These are phyloP conservation scores for Cantharis rufa DNA, from an alignment of 2,888 invertebrate species.

Conservation along the genomic window DNA sequence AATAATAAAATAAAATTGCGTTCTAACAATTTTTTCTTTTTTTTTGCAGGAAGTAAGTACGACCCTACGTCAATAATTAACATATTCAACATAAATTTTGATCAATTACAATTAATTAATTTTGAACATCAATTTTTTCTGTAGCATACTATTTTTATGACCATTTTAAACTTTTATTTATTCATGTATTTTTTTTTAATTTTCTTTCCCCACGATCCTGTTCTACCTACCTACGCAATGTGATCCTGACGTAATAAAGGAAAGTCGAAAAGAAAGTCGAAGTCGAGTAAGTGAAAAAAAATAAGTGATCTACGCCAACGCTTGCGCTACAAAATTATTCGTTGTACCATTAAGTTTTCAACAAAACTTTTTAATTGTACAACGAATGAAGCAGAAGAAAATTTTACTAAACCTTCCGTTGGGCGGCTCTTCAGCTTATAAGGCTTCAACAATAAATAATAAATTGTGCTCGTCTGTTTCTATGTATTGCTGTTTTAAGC, in stretches of 20 bases:
- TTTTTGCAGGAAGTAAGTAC: conserved; percentile 62
- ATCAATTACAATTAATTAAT: neutral
- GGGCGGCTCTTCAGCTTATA: conserved; percentile 26
- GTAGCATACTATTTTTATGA: neutral
- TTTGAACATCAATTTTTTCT: neutral
- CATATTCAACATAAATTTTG: neutral
- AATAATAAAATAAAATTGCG: neutral
- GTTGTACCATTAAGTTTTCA: conserved; percentile 19
- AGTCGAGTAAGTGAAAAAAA: conserved; percentile 49
- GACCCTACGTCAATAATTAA: neutral
- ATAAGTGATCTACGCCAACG: conserved; percentile 31
- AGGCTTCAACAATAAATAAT: conserved; percentile 25
- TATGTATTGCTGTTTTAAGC: conserved; percentile 18
- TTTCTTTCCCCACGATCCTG: conserved; percentile 43
- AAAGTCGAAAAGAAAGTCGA: conserved; percentile 39
- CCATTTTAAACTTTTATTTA: conserved; percentile 16
- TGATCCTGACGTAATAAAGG: conserved; percentile 30
- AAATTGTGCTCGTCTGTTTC: conserved; percentile 29
- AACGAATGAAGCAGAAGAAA: conserved; percentile 23
- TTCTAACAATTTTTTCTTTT: conserved; percentile 39
- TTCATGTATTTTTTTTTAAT: conserved; percentile 43
- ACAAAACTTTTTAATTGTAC: conserved; percentile 10
- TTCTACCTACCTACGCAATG: conserved; percentile 15
- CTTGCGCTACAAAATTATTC: conserved; percentile 25
- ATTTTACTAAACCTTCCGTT: conserved; percentile 21